Base-by-base conservation (phyloP, 2,113 vertebrate genomes). In the Larimichthys crocea region DNA sequence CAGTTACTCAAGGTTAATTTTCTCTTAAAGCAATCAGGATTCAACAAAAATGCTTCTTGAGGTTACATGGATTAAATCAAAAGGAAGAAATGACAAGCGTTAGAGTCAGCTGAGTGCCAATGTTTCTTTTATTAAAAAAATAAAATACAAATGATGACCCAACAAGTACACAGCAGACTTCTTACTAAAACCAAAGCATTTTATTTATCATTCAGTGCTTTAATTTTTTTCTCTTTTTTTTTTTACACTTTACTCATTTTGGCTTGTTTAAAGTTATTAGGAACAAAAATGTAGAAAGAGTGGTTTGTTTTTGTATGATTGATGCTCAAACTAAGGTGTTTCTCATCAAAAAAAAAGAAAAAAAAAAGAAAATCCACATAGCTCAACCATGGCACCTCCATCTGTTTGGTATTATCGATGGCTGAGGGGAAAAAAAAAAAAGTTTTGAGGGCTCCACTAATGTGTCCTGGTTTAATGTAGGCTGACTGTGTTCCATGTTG, bases 111-210 rank as follows among this genome's bases (percentile, higher is more conserved):
- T 62, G 46, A 92, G 85, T 88, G 91, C 87, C 83, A 89, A 92
- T 90, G 84, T 93, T 93, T 88, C 70, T 94, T 94, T 95, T 96
- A 95, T 95, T 95, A 95, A 86, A 95, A 95, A 95, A 95, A 96
- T 93, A 94, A 94, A 95, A 95, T 94, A 95, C 93, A 96, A 95
- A 93, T 92, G 87, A 94, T 91, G 92, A 94, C 89, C 92, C 86
- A 89, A 91, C 91, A 72, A 94, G 87, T 86, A 93, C 92, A 94
- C 86, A 89, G 92, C 88, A 89, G 88, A 94, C 88, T 53, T 87
- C 48, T 79, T 86, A 85, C 76, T 77, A 88, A 86, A 88, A 81
- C 86, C 66, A 88, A 74, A 86, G 71, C 81, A 75, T 75, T 87
- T 85, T 82, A 86, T 76, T 70, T 26, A 55, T 72, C 74, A 76